These are phyloP conservation scores for Drosophila limbata DNA, from an alignment of 2,888 invertebrate species.

Conservation along the genomic window DNA sequence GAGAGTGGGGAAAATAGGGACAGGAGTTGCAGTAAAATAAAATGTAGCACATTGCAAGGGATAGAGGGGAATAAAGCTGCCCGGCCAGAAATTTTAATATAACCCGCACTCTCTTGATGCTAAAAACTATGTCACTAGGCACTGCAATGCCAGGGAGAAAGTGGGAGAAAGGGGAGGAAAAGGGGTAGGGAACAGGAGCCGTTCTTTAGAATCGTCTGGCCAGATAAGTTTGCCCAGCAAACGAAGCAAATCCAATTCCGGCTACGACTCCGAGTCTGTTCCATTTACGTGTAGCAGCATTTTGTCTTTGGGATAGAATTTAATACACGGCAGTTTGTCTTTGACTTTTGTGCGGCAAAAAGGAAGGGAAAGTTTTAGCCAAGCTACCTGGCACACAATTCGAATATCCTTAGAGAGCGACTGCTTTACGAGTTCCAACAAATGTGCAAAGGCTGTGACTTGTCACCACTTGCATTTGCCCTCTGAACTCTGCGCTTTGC, in stretches of 20 bases:
- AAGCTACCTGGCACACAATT: conserved; percentile 33
- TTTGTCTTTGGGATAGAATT: conserved; percentile 79
- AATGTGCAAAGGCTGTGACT: conserved; percentile 74
- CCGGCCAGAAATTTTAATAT: conserved; percentile 77
- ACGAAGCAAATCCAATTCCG: conserved; percentile 74
- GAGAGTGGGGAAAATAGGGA: conserved; percentile 5
- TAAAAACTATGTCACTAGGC: conserved; percentile 69
- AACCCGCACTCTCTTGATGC: conserved; percentile 42
- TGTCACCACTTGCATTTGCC: conserved; percentile 71
- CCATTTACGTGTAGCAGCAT: conserved; percentile 68
- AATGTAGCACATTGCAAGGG: conserved; percentile 51
- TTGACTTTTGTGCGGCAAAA: conserved; percentile 59
- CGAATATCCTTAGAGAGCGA: conserved; percentile 14
- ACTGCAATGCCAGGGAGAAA: not conserved
- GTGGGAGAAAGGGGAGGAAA: too few species aligned
- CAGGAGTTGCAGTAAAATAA: conserved; percentile 43
- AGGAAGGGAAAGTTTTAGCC: conserved; percentile 29
- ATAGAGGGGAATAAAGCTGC: conserved; percentile 61
- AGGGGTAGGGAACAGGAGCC: conserved; percentile 3
- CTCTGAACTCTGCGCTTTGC: conserved; percentile 25
- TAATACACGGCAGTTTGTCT: conserved; percentile 81
- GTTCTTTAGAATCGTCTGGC: conserved; percentile 27
- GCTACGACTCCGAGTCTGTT: conserved; percentile 9
- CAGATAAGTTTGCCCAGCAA: conserved; percentile 58
- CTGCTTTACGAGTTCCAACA: conserved; percentile 42